Conservation (phyloP, 1,140 invertebrate genomes). For the Antheraea mylitta region DNA sequence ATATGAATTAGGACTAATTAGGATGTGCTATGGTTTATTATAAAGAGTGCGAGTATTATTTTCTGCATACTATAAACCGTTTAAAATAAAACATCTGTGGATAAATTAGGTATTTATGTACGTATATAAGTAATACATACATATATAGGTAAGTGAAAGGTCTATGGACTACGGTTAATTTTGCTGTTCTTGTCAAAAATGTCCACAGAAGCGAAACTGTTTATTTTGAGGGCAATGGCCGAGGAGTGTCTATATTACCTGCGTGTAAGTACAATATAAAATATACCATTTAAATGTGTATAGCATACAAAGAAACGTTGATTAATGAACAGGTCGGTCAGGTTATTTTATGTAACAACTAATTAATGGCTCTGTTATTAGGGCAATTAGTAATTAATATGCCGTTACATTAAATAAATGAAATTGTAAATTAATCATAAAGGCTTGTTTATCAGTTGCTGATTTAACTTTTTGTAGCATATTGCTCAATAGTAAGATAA, state of each 20-base stretch:
- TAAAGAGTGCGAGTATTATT: not conserved
- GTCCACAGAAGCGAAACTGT: conserved; percentile 4
- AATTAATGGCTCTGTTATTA: no score
- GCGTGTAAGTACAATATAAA: not conserved
- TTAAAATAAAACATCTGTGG: not conserved
- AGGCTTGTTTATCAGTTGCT: not conserved
- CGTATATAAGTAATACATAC: no score
- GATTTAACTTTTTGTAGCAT: not conserved
- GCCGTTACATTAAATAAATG: no score
- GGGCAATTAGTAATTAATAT: no score
- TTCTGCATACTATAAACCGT: not conserved
- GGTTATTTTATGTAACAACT: not conserved
- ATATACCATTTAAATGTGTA: not conserved
- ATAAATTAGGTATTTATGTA: not conserved
- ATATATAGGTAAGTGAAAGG: not conserved
- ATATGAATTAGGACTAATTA: no score
- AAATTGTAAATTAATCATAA: no score
- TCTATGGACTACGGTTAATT: not conserved
- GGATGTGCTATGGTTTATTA: no score
- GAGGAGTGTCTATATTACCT: conserved; percentile 5
- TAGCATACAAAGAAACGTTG: not conserved
- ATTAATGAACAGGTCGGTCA: not conserved
- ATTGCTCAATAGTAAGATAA: not conserved
- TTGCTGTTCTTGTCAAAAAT: conserved; percentile 8
- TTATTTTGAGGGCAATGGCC: conserved; percentile 8